These are phyloP conservation scores for Carcharodon carcharias DNA, from an alignment of 2,797 vertebrate species.

Conservation along the genomic window DNA sequence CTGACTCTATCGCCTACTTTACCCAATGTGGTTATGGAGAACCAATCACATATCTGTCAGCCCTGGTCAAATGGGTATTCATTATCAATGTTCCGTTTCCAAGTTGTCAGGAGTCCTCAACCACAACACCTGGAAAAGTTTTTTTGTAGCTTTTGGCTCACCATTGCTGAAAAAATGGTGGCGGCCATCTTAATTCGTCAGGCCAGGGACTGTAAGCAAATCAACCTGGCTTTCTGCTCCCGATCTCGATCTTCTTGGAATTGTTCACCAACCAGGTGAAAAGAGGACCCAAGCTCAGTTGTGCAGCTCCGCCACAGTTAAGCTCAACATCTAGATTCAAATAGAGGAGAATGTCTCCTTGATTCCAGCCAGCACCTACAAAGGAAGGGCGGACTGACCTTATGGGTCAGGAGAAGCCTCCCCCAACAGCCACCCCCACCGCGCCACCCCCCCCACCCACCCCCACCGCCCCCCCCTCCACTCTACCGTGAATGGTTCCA, in stretches of 20 bases:
- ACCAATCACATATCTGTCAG: not conserved
- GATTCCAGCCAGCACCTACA: not conserved
- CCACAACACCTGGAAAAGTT: not conserved
- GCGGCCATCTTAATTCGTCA: not conserved
- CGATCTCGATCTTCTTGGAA: not conserved
- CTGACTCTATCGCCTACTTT: not conserved
- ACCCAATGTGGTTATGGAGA: not conserved
- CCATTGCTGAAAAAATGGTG: not conserved
- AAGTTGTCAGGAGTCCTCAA: not conserved
- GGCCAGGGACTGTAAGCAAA: not conserved
- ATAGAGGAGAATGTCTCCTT: no score
- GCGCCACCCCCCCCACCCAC: no score
- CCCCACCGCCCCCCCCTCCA: no score
- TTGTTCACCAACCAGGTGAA: not conserved
- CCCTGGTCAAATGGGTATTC: not conserved
- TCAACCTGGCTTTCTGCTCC: not conserved
- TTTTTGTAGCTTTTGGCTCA: not conserved
- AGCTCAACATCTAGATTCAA: not conserved
- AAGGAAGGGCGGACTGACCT: not conserved
- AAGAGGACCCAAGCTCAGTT: not conserved
- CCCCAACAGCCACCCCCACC: no score
- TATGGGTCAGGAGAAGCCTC: not conserved
- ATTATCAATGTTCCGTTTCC: not conserved
- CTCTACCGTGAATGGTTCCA: no score
- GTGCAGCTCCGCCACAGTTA: not conserved